Conservation (phyloP, 2,797 vertebrate species). For the Microctenopoma steveboyesi region DNA sequence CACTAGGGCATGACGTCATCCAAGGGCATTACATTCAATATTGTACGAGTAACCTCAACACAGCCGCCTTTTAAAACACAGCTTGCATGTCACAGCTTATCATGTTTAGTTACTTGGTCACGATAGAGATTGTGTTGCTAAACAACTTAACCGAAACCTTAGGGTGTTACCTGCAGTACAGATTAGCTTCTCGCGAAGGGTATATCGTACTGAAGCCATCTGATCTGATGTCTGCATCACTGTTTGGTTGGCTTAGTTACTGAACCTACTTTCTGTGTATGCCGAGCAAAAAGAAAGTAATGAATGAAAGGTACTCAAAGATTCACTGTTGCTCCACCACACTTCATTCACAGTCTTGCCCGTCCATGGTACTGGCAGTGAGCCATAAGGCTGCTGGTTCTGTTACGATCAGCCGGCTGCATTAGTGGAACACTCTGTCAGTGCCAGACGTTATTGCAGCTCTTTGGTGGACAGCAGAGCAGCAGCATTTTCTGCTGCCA, state of each 20-base stretch:
- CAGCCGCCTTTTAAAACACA: neutral
- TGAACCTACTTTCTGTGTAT: neutral
- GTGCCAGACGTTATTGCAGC: conserved; percentile 65
- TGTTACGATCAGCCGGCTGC: conserved; percentile 41
- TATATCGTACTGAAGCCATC: conserved; percentile 5
- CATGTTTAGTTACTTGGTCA: conserved; percentile 26
- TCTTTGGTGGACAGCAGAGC: conserved; percentile 45
- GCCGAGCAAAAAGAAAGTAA: neutral
- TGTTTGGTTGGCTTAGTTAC: conserved; percentile 13
- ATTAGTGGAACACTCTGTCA: conserved; percentile 32
- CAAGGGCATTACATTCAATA: conserved; percentile 4
- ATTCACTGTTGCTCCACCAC: conserved; percentile 25
- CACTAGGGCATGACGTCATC: neutral
- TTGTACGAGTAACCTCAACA: neutral
- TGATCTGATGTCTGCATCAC: conserved; percentile 7
- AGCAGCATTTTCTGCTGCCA: conserved; percentile 58
- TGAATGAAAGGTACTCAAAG: conserved; percentile 2
- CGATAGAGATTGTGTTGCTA: conserved; percentile 22
- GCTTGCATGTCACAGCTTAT: neutral
- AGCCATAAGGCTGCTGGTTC: conserved; percentile 46
- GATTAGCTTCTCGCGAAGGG: conserved; percentile 19
- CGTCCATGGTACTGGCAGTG: conserved; percentile 30
- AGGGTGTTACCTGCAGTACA: neutral
- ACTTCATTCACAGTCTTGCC: conserved; percentile 29
- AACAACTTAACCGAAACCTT: conserved; percentile 6